Conservation (phyloP, 92 coral and sea anemone species). For the Parazoanthus swiftii region DNA sequence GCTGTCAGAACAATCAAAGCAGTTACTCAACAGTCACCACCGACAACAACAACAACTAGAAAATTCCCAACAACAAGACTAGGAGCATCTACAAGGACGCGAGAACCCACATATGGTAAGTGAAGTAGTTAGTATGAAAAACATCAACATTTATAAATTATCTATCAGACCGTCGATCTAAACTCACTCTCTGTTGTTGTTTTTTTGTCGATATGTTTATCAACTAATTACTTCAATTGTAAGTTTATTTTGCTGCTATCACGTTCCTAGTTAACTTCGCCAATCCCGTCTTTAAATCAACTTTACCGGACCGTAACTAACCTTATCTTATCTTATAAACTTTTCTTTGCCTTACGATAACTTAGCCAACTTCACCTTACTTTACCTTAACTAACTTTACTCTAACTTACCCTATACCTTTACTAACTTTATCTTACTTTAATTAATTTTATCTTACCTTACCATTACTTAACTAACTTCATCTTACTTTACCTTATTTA, state of each 20-base stretch:
- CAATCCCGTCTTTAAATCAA: too few species aligned
- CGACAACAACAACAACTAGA: neutral
- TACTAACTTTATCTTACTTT: neutral
- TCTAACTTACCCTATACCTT: too few species aligned
- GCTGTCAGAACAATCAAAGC: neutral
- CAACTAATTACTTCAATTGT: too few species aligned
- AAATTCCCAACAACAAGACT: too few species aligned
- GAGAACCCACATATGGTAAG: constrained; percentile 30
- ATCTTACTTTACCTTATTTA: neutral
- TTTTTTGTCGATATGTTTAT: too few species aligned
- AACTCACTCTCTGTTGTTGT: too few species aligned
- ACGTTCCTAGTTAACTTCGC: too few species aligned
- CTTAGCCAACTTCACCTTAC: too few species aligned
- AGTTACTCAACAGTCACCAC: neutral
- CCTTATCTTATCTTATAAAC: too few species aligned
- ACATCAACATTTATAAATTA: neutral
- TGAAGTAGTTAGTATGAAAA: neutral
- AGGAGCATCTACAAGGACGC: neutral
- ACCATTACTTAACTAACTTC: neutral
- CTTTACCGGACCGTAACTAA: neutral
- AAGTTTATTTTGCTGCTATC: too few species aligned
- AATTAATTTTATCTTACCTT: neutral
- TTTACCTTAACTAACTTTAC: too few species aligned
- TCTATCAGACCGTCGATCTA: too few species aligned
- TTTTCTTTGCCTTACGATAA: neutral